A percentile compares a stretch with the other conserved stretches of the same genome.
Conservation (phyloP, 2,888 invertebrate species). For the Herminia tarsipennalis region DNA sequence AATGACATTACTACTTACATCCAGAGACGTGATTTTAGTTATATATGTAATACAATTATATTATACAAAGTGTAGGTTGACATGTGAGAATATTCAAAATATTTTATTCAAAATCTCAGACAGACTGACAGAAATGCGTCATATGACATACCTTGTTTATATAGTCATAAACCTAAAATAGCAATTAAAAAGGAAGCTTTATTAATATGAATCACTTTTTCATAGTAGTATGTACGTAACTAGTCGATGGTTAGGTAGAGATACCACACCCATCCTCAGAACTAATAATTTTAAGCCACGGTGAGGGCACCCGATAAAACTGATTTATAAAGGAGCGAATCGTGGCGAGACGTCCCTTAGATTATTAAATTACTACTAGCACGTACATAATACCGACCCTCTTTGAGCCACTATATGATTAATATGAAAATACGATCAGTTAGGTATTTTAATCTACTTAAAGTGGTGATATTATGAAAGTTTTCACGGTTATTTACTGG, state of each 20-base stretch:
- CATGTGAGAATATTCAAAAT: too few relatives aligned
- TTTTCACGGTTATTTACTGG: conserved; percentile 72
- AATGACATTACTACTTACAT: conserved; percentile 17
- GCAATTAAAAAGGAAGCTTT: neutral
- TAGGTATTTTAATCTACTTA: conserved; percentile 74
- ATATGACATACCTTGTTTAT: too few relatives aligned
- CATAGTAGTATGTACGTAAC: conserved; percentile 2
- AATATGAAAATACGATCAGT: conserved; percentile 68
- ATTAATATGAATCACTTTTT: neutral
- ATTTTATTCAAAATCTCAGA: too few relatives aligned
- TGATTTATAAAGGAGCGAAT: conserved; percentile 69
- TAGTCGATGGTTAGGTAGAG: conserved; percentile 32
- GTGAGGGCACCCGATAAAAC: conserved; percentile 67
- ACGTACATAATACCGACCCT: conserved; percentile 56
- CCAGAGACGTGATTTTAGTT: conserved; percentile 2
- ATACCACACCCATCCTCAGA: conserved; percentile 48
- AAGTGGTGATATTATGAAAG: conserved; percentile 75
- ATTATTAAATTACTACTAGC: conserved; percentile 72
- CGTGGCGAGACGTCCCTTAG: conserved; percentile 64
- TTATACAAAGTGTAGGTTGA: too few relatives aligned
- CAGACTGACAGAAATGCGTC: too few relatives aligned
- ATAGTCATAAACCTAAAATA: neutral
- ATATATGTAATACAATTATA: too few relatives aligned
- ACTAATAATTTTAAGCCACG: conserved; percentile 66
- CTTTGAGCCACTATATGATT: conserved; percentile 64